A percentile compares a stretch with the other conserved stretches of the same genome.
These are phyloP conservation scores for Drosophila sucinea DNA, from an alignment of 1,140 invertebrate species.

Conservation along the genomic window DNA sequence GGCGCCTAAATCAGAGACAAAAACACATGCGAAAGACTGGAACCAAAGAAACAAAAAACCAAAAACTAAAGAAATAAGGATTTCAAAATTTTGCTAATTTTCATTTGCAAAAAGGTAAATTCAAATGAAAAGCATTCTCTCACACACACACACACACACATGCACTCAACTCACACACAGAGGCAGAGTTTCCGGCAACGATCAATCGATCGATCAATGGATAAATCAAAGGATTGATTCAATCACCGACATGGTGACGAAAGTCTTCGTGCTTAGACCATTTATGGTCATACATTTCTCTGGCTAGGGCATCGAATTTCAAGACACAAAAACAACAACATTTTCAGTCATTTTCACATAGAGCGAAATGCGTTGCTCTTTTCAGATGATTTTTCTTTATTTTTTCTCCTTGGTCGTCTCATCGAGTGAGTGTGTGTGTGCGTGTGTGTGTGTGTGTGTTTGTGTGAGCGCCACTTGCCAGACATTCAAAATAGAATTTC, in stretches of 20 bases:
- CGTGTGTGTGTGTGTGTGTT: neutral
- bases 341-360: slow-evolving; percentile 12
- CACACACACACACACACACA: too few species aligned
- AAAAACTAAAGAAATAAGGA: neutral
- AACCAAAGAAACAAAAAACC: neutral
- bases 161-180: too few species aligned
- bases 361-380: slow-evolving; percentile 21
- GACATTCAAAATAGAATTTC: slow-evolving; percentile 22
- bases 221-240: neutral
- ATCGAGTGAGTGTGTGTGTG: neutral
- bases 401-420: slow-evolving; percentile 9
- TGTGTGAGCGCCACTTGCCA: slow-evolving; percentile 23
- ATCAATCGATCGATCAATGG: neutral
- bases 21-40: neutral
- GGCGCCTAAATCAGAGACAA: slow-evolving; percentile 3
- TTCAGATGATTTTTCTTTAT: slow-evolving; percentile 10
- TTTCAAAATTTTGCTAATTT: too few species aligned
- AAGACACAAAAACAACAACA: slow-evolving; percentile 19
- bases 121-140: too few species aligned
- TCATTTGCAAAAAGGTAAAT: too few species aligned
- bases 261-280: slow-evolving; percentile 4
- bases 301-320: slow-evolving; percentile 17
- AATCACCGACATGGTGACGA: too few species aligned
- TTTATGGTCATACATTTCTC: slow-evolving; percentile 16
- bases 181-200: too few species aligned